Percentiles rank a stretch among this genome's conserved stretches.
phyloP scores from a whole-genome alignment of 2,113 vertebrate species.

The Ophiodon elongatus region DNA sequence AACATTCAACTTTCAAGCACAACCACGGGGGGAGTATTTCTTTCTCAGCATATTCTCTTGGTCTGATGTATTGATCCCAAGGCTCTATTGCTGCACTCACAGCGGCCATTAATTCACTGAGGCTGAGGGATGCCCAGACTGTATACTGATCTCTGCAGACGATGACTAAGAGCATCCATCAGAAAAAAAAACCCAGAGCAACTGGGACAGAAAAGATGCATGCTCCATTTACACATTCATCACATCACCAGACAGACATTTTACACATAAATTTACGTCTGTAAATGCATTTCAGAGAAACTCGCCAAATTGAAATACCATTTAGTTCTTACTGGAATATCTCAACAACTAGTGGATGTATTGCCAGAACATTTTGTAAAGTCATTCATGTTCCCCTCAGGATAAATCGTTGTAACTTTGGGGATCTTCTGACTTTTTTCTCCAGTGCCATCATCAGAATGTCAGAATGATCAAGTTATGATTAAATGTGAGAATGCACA shows the following conservation, averaged over 20 bases:
- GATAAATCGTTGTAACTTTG: not conserved
- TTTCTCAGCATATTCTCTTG: constrained; percentile 35
- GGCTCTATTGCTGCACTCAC: constrained; percentile 54
- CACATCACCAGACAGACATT: not conserved
- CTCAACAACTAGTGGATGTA: not conserved
- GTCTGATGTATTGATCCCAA: constrained; percentile 67
- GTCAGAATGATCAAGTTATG: not conserved
- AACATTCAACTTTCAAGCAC: constrained; percentile 19
- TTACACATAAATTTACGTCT: not conserved
- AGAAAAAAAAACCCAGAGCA: constrained; percentile 4
- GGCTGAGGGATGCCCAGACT: constrained; percentile 49
- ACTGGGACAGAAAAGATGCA: constrained; percentile 12
- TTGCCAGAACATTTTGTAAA: too few species aligned
- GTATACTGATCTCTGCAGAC: constrained; percentile 51
- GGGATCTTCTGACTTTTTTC: not conserved
- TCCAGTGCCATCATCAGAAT: not conserved
- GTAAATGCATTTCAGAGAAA: not conserved
- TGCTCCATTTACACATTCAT: not conserved
- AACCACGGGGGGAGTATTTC: constrained; percentile 29
- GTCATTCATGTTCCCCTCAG: not conserved
- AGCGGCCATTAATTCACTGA: constrained; percentile 64
- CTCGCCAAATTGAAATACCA: not conserved
- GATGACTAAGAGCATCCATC: constrained; percentile 59
- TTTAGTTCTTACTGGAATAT: not conserved
- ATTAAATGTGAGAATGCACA: not conserved